These are phyloP conservation scores for Strigamia transsilvanica DNA, from an alignment of 2,888 invertebrate genomes.

Conservation along the genomic window DNA sequence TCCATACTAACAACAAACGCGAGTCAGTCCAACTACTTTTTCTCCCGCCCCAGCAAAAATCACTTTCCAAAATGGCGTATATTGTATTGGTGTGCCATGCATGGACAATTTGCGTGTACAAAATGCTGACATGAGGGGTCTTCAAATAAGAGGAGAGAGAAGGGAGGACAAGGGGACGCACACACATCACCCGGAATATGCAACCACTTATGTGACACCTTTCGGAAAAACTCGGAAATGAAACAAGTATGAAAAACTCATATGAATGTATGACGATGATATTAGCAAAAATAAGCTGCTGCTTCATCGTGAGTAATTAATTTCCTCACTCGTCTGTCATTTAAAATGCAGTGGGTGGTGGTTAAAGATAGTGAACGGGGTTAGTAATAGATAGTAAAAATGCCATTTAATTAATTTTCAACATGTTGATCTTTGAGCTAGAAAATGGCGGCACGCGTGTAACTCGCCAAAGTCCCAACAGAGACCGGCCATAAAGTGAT, in stretches of 20 bases:
- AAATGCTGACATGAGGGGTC: slow-evolving; percentile 45
- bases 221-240: not conserved
- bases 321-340: not conserved
- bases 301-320: too few relatives aligned
- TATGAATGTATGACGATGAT: too few relatives aligned
- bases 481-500: slow-evolving; percentile 40
- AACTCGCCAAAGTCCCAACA: slow-evolving; percentile 19
- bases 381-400: slow-evolving; percentile 3
- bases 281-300: too few relatives aligned
- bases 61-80: slow-evolving; percentile 20
- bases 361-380: not conserved
- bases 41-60: not conserved
- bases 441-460: slow-evolving; percentile 45
- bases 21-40: slow-evolving; percentile 33
- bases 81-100: slow-evolving; percentile 30
- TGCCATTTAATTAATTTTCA: slow-evolving; percentile 18
- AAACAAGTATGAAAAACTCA: too few relatives aligned
- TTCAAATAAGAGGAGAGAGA: slow-evolving; percentile 9
- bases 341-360: not conserved
- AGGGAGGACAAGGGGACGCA: slow-evolving; percentile 9
- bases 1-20: not conserved
- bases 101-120: slow-evolving; percentile 47
- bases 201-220: not conserved
- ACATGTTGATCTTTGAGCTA: slow-evolving; percentile 26
- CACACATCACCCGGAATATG: not conserved